Percentiles rank a stretch among this genome's conserved stretches.
Evolutionary conservation across 2,797 vertebrate genomes (phyloP).

Genomic region (Lithobates sylvaticus): DNA sequence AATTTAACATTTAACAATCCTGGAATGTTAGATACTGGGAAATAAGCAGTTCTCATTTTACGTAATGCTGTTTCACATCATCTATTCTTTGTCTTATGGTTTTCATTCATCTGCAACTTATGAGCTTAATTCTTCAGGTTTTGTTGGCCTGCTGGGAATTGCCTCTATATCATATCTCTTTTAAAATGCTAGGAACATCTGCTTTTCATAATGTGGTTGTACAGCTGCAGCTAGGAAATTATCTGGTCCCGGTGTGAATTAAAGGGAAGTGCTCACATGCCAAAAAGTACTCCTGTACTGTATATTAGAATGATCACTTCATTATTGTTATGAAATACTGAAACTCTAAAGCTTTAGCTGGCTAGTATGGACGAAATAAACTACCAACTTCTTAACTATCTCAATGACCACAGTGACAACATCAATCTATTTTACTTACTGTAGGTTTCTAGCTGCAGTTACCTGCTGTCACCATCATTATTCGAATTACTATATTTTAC

Average conservation of each 20-base stretch:
- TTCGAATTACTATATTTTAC: not conserved
- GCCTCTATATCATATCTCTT: slow-evolving; percentile 1
- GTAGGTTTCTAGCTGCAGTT: too few species aligned
- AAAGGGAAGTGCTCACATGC: not conserved
- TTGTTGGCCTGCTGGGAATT: slow-evolving; percentile 5
- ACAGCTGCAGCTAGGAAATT: not conserved
- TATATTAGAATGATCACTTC: not conserved
- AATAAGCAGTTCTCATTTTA: not conserved
- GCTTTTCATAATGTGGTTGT: slow-evolving; percentile 18
- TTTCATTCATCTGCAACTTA: not conserved
- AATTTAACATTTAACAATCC: not conserved
- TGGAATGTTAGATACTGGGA: not conserved
- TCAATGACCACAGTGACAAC: too few species aligned
- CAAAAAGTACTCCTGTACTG: not conserved
- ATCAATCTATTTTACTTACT: too few species aligned
- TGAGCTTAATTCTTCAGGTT: slow-evolving; percentile 1
- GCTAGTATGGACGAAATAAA: not conserved
- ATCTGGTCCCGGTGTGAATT: not conserved
- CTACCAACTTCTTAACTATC: not conserved
- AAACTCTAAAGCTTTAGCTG: not conserved
- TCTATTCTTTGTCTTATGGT: not conserved
- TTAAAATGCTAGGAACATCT: slow-evolving; percentile 22
- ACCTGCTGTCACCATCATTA: not conserved
- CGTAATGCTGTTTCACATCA: not conserved
- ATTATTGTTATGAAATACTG: not conserved